Percentiles rank a stretch among this genome's conserved stretches.
phyloP scores from a whole-genome alignment of 2,888 invertebrate species.

The Spilosoma lubricipeda region DNA sequence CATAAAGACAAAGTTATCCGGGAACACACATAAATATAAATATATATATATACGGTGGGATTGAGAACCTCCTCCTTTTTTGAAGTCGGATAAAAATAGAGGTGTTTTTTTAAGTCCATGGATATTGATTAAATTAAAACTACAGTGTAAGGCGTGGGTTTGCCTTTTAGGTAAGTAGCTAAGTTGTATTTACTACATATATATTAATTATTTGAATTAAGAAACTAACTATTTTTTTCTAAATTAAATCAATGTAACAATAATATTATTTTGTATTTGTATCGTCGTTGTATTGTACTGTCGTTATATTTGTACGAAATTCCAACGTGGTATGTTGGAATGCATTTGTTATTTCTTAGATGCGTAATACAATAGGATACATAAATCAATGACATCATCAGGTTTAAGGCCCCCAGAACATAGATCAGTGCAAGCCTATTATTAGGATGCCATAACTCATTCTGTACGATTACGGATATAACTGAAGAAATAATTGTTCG shows the following conservation, averaged over 20 bases:
- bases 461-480: not conserved
- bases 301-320: not conserved
- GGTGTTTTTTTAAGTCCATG: too few species aligned
- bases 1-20: too few species aligned
- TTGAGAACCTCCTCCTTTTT: too few species aligned
- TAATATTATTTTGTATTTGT: not conserved
- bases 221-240: not conserved
- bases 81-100: too few species aligned
- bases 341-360: not conserved
- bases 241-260: not conserved
- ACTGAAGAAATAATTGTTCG: not conserved
- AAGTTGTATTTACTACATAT: too few species aligned
- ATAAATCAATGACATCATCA: conserved; percentile 11
- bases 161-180: too few species aligned
- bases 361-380: not conserved
- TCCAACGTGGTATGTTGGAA: not conserved
- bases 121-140: too few species aligned
- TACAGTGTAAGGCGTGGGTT: too few species aligned
- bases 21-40: too few species aligned
- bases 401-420: conserved; percentile 4
- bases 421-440: conserved; percentile 3
- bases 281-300: not conserved
- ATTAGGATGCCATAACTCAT: not conserved
- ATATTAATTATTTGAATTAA: not conserved
- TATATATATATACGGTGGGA: too few species aligned